phyloP scores from a whole-genome alignment of 2,113 vertebrate species.

The Saccopteryx leptura region DNA sequence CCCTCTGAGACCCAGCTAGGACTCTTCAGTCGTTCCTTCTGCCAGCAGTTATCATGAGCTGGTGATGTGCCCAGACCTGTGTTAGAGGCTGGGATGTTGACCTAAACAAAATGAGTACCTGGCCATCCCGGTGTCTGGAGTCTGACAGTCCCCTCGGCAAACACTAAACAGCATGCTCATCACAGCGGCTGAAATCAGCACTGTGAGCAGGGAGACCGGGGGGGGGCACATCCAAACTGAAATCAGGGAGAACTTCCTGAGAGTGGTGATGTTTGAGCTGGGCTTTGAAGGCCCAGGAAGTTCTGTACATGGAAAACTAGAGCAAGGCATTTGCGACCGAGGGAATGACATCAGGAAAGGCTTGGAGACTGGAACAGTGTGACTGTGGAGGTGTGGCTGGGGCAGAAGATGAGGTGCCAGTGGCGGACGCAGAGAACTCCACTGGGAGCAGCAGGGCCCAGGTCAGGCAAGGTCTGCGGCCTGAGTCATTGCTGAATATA shows the following conservation, averaged over 20 bases:
- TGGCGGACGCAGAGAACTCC: not conserved
- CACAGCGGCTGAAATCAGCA: not conserved
- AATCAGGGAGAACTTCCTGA: not conserved
- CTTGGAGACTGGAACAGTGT: not conserved
- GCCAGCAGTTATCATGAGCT: not conserved
- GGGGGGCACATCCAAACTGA: not conserved
- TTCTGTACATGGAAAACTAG: not conserved
- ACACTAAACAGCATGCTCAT: not conserved
- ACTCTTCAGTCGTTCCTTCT: not conserved
- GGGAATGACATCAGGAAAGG: no score
- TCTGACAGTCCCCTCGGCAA: accelerated
- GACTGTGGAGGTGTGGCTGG: not conserved
- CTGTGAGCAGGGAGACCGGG: not conserved
- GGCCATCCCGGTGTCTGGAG: not conserved
- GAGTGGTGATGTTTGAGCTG: not conserved
- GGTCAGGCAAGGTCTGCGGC: not conserved
- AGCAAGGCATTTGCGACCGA: not conserved
- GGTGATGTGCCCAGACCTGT: not conserved
- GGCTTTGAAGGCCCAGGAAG: not conserved
- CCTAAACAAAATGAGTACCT: not conserved
- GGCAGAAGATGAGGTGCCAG: not conserved
- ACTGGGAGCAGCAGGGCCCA: not conserved
- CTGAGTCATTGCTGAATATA: not conserved
- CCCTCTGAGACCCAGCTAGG: not conserved
- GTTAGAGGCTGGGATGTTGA: not conserved